Evolutionary conservation across 2,113 vertebrate genomes (phyloP), one percentile per base, ranked within the genome.

Genomic region (Lepus europaeus): DNA sequence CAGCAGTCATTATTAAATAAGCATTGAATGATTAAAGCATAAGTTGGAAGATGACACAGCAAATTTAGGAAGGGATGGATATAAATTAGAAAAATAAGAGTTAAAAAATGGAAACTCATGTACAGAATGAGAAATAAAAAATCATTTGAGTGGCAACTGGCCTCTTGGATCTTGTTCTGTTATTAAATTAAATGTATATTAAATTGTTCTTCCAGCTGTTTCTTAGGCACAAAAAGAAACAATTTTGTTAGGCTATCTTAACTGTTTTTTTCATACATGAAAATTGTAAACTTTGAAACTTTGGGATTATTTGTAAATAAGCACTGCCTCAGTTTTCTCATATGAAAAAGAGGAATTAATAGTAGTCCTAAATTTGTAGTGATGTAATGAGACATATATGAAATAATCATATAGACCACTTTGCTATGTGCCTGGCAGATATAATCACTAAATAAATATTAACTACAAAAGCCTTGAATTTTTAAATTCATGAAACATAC

Each of bases 211-310:
- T 17, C 13, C n/a, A 11, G 85, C 9, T 29, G 68, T 91, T 87
- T 95, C 23, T 45, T 61, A 63, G 77, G 39, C 80, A 72, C 2
- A 92, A 87, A 90, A 73, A 31, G 11, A 69, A 39, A 45, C 11
- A 6, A 9, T 95, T 49, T 69, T 93, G n/a, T 81, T 64, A 61
- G 33, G 19, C 13, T 16, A 22, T 86, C 49, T 76, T 87, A 74
- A 87, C 13, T 77, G 68, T 87, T 94, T 95, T 27, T 87, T 59
- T 51, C 53, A 91, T 61, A 70, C 10, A 77, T 83, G 66, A 96
- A 93, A 80, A n/a, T 83, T 68, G 6, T 36, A 84, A 66, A 12
- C 39, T 72, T 90, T 84, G 10, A 93, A 31, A 73, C 31, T 36
- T 5, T 53, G 74, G 59, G 45, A 17, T 27, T 70, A 2, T 87